Evolutionary conservation across 2,888 invertebrate species (phyloP), one percentile per base, ranked within the genome.

Genomic region (Dryobotodes eremita): DNA sequence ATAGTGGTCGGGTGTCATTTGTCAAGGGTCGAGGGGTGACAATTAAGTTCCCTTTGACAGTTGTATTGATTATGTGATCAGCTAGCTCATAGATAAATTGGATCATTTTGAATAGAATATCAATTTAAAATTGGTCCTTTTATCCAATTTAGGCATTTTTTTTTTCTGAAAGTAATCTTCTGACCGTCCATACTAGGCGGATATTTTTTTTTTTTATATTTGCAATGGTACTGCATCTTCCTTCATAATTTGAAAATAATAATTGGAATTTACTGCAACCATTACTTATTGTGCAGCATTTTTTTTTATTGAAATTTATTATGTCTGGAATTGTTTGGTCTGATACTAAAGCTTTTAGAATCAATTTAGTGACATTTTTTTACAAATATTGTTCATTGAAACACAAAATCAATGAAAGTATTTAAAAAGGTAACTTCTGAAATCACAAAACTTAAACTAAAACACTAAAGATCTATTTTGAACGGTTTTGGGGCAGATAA

Each of bases 1-100:
- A 88, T 83, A 81, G 80, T 77, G 66, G 82, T 80, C 75, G 75
- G 78, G 77, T 83, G 85, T 88, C 86, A 89, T 89, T 85, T 85
- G 89, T 89, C 83, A 89, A 59, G 88, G 90, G 89, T 85, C 83
- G 88, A 75, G 74, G 85, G 89, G 88, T 77, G 89, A 89, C 91
- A 91, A 90, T 92, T 90, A 89, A 87, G 85, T 91, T 89, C 82
- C 81, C 85, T 89, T 88, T 91, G 90, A 92, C 92, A 91, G 86
- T 79, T 73, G 87, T 91, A 92, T 92, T 90, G 92, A 92, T 93
- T 91, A 90, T 89, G 75, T 82, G 88, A 90, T 88, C 86, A 87
- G 31, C 57, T 62, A 81, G 50, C 50, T 57, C 64, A 68, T 68
- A 36, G 46, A 50, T 23, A 20, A 86, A 84, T 74, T 62, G 61